Percentiles rank a stretch among this genome's conserved stretches.
phyloP scores from a whole-genome alignment of 2,888 invertebrate genomes.

The Drosophila anomelani region DNA sequence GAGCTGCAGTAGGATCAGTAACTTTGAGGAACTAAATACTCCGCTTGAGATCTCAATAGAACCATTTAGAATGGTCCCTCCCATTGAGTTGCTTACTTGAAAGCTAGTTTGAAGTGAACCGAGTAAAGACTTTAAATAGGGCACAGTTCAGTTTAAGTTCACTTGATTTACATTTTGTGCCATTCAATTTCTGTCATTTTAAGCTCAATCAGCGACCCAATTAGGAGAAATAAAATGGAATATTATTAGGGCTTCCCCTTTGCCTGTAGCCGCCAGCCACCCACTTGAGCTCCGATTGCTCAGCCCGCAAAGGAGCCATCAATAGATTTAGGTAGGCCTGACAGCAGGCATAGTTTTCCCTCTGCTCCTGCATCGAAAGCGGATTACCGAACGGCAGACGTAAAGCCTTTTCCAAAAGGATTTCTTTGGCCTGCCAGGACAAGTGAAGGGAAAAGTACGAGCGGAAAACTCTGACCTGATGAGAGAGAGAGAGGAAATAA shows the following conservation, averaged over 20 bases:
- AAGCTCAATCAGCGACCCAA: slow-evolving; percentile 19
- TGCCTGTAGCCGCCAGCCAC: not conserved
- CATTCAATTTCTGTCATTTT: not conserved
- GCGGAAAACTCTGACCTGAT: too few relatives aligned
- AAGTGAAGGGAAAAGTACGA: slow-evolving; percentile 34
- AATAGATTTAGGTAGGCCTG: slow-evolving; percentile 28
- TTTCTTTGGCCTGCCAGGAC: slow-evolving; percentile 53
- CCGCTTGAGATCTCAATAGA: not conserved
- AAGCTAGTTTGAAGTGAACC: not conserved
- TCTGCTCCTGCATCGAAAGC: slow-evolving; percentile 43
- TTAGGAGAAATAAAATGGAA: slow-evolving; percentile 10
- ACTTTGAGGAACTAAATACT: not conserved
- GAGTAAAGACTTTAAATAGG: not conserved
- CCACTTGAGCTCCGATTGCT: slow-evolving; percentile 7
- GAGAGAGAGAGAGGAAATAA: too few relatives aligned
- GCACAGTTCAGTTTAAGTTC: not conserved
- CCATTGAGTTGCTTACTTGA: not conserved
- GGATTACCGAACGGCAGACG: slow-evolving; percentile 69
- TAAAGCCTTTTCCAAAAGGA: slow-evolving; percentile 71
- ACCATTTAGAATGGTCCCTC: not conserved
- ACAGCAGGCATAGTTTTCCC: slow-evolving; percentile 44
- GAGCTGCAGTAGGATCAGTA: too few relatives aligned
- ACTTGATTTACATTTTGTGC: not conserved
- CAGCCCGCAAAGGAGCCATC: slow-evolving; percentile 19
- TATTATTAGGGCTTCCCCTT: slow-evolving; percentile 20